phyloP scores from a whole-genome alignment of 2,888 invertebrate species.

The Aelia acuminata region DNA sequence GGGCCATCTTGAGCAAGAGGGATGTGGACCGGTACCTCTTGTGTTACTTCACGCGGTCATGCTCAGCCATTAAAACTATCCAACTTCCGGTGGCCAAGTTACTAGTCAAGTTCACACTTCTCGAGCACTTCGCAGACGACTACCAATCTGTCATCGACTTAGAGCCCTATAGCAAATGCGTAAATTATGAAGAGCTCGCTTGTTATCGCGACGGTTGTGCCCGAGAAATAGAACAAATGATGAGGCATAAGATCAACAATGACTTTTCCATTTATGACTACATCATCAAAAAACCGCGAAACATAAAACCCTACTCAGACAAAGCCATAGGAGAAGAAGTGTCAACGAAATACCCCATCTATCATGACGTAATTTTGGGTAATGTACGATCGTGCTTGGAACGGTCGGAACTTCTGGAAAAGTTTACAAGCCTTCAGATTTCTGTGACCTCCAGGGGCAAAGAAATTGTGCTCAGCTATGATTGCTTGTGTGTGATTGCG shows the following conservation, averaged over 20 bases:
- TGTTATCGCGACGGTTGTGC: not conserved
- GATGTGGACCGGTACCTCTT: not conserved
- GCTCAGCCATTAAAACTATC: not conserved
- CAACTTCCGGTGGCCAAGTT: not conserved
- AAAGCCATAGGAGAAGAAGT: not conserved
- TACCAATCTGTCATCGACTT: not conserved
- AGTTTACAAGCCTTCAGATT: not conserved
- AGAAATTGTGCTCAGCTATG: not conserved
- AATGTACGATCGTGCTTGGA: not conserved
- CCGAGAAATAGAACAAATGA: not conserved
- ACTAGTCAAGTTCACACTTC: not conserved
- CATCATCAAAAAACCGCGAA: not conserved
- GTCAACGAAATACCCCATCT: not conserved
- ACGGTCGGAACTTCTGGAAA: not conserved
- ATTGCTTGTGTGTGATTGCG: conserved; percentile 9
- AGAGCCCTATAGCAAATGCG: conserved; percentile 1
- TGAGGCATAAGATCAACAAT: not conserved
- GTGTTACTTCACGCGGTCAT: conserved; percentile 7
- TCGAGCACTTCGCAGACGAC: not conserved
- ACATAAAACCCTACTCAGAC: conserved; percentile 5
- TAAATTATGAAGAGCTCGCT: not conserved
- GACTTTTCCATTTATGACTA: conserved; percentile 7
- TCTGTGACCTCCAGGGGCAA: not conserved
- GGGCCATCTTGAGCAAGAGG: not conserved
- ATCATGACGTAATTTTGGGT: not conserved